Evolutionary conservation across 1,140 invertebrate genomes (phyloP), one percentile per base, ranked within the genome.

Genomic region (Platorchestia sp.): DNA sequence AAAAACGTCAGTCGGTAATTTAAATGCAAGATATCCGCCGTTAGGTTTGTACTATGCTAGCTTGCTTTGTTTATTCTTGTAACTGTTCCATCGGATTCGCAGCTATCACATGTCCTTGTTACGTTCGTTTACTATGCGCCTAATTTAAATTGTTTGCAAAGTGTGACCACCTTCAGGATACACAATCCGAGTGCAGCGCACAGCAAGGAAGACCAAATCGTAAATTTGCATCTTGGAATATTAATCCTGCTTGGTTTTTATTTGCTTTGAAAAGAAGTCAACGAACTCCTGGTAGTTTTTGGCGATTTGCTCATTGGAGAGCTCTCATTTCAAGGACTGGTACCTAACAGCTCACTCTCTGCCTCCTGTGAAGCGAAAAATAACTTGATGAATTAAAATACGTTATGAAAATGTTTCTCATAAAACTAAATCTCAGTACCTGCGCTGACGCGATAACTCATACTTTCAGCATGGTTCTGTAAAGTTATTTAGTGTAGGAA

Each of bases 401-500:
- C 19, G 14, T 93, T 93, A 44, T 27, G 43, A 93, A 93, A 93
- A 93, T 47, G 44, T n/a, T 44, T 40, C 45, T 45, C 43, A 44
- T 93, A 93, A 93, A 93, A n/a, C 44, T 3, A 19, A 93, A 47
- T 93, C 45, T 47, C 43, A 40, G 40, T 40, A 93, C 45, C 91
- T 7, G 44, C 10, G 45, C 91, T 93, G 91, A 93, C 91, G 47
- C 45, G n/a, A 93, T 93, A 93, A 93, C 16, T 93, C 91, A 93
- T 40, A 93, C 43, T 93, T 93, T 93, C 44, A 45, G 91, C 91
- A 93, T 93, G 91, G 19, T 47, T 93, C 47, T 93, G 91, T 27
- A 44, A 45, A 93, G 43, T 47, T 93, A 93, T 93, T 93, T 44
- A 47, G 91, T 40, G 91, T 45, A 93, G 45, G 91, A 93, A 93